Percentiles rank a stretch among this genome's conserved stretches.
phyloP scores from a whole-genome alignment of 2,113 vertebrate species.

The Upupa epops region DNA sequence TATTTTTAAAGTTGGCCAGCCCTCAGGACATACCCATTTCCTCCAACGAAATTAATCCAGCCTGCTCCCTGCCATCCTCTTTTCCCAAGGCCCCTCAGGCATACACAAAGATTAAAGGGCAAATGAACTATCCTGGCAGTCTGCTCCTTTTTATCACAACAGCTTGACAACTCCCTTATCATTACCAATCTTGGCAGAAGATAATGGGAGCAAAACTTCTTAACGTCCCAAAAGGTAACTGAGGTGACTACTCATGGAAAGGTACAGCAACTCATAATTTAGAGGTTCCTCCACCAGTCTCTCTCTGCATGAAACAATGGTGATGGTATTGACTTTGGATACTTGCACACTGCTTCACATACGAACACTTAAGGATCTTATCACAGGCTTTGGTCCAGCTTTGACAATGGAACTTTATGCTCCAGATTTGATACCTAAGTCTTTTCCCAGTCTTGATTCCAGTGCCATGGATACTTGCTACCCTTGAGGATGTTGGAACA shows the following conservation, averaged over 20 bases:
- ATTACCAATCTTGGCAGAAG: conserved; percentile 8
- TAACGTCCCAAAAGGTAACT: conserved; percentile 7
- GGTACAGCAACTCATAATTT: background rate
- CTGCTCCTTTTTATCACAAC: conserved; percentile 60
- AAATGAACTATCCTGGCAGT: conserved; percentile 47
- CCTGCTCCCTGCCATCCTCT: conserved; percentile 43
- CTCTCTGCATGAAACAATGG: background rate
- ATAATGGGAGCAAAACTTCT: conserved; percentile 34
- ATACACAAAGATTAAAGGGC: conserved; percentile 67
- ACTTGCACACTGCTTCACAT: background rate
- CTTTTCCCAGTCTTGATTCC: background rate
- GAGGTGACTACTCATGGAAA: background rate
- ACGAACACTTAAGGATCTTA: background rate
- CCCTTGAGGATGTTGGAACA: background rate
- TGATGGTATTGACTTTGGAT: background rate
- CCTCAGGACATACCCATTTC: conserved; percentile 58
- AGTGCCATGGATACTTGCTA: accelerated
- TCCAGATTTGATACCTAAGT: background rate
- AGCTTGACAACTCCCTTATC: conserved; percentile 63
- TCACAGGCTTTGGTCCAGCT: background rate
- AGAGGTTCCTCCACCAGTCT: background rate
- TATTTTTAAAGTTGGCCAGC: conserved; percentile 66
- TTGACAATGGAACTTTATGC: background rate
- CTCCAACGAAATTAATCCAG: conserved; percentile 68
- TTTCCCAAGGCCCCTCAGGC: conserved; percentile 55